Evolutionary conservation across 2,797 vertebrate species (phyloP).

Genomic region (Pelodytes ibericus): DNA sequence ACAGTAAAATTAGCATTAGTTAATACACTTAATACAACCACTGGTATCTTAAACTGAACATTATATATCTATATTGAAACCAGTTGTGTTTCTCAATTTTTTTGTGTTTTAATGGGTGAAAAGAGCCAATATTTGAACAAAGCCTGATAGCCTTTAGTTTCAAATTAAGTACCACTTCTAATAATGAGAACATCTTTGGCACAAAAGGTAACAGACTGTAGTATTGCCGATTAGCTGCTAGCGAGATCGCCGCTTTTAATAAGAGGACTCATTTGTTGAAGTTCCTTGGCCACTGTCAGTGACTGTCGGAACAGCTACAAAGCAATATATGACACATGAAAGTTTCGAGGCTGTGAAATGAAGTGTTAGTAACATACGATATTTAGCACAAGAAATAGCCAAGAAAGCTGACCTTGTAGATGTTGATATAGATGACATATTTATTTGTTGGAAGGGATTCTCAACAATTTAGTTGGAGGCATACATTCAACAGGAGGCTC

Average conservation of each 20-base stretch:
- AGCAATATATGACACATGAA: background rate
- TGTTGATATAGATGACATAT: too few species aligned
- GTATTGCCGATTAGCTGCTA: background rate
- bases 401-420: too few species aligned
- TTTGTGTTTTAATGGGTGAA: constrained; percentile 2
- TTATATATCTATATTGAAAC: too few species aligned
- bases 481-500: too few species aligned
- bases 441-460: too few species aligned
- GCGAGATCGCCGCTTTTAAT: constrained; percentile 1
- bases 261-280: background rate
- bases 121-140: background rate
- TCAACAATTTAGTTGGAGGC: too few species aligned
- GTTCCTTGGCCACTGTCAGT: background rate
- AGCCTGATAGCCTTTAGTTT: background rate
- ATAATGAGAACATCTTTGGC: background rate
- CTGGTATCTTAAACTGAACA: too few species aligned
- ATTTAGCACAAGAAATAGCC: too few species aligned
- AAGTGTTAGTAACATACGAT: too few species aligned
- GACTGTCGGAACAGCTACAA: background rate
- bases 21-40: too few species aligned
- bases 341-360: too few species aligned
- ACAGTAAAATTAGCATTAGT: constrained; percentile 30
- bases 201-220: background rate
- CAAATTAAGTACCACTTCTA: constrained; percentile 31
- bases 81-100: background rate